Base-by-base conservation (phyloP, 1,140 invertebrate genomes). In the Pseudomyrmex gracilis region DNA sequence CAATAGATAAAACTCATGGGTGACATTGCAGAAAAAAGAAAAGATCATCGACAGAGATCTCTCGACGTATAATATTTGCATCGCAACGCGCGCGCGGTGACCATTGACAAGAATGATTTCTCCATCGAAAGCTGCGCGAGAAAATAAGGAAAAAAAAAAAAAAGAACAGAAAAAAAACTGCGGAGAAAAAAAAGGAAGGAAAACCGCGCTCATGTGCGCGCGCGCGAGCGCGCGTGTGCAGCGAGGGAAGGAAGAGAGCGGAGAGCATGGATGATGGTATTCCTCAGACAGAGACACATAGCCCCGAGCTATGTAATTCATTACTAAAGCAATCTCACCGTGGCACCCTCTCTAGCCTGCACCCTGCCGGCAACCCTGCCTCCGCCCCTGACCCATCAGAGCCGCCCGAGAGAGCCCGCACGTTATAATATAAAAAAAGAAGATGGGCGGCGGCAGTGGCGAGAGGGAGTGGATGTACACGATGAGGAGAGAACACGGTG, bases 311-410 rank as follows among this genome's bases (percentile, higher is more conserved):
- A 94, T 94, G 94, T 94, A 94, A 94, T 94, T 94, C 94, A 94
- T 94, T 94, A 94, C 93, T 94, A 94, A 94, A 94, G 94, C 93
- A 94, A 94, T 94, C 93, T 94, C 93, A 93, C 92, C 93, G 92
- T 93, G 92, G 84, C 86, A 83, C 85, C 83, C 88, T 76, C 68
- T 84, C 86, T 82, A 82, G 85, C 78, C 84, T 83, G 76, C 83
- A 73, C 77, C 76, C 85, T 80, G 74, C 66, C 85, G 58, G 67
- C 82, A 70, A 51, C 49, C 84, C 66, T 74, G 61, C 84, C 71
- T 77, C 82, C 84, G 85, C 70, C 85, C 84, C 78, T 85, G 74
- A 76, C 74, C 85, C 82, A 77, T 77, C 82, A 73, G 73, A 73
- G 82, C 68, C 67, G 51, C 71, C 67, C 73, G 73, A 80, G 88